Percentiles rank a stretch among this genome's conserved stretches.
phyloP scores from a whole-genome alignment of 2,797 vertebrate species.

The Pyrocephalus nanus region DNA sequence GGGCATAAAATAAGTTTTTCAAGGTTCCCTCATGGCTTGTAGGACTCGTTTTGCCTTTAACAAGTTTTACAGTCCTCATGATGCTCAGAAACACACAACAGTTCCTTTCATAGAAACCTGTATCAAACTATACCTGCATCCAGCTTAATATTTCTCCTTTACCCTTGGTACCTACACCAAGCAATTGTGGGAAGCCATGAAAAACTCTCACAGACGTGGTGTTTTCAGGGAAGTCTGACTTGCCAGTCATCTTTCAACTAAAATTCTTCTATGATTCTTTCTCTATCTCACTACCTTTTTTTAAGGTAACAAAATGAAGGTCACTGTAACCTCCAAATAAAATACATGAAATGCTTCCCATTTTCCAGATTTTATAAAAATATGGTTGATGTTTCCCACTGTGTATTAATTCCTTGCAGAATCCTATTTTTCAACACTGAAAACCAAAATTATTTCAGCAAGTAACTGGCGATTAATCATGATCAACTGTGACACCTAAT shows the following conservation, averaged over 20 bases:
- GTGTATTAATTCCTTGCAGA: not conserved
- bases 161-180: not conserved
- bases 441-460: conserved; percentile 38
- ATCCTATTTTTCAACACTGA: conserved; percentile 45
- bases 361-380: conserved; percentile 7
- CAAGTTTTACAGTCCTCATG: not conserved
- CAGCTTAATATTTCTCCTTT: not conserved
- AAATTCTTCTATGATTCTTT: not conserved
- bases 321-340: conserved; percentile 12
- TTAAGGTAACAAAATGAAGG: conserved; percentile 23
- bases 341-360: not conserved
- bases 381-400: not conserved
- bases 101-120: not conserved
- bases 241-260: not conserved
- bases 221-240: not conserved
- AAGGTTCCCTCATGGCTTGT: not conserved
- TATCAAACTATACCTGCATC: not conserved
- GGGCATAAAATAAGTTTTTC: not conserved
- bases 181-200: not conserved
- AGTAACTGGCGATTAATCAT: conserved; percentile 62
- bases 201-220: not conserved
- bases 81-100: not conserved
- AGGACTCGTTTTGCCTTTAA: not conserved
- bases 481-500: conserved; percentile 63
- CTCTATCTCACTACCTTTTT: not conserved